Percentiles rank a stretch among this genome's conserved stretches.
Conservation (phyloP, 2,797 vertebrate species). For the Micromesistius poutassou region DNA sequence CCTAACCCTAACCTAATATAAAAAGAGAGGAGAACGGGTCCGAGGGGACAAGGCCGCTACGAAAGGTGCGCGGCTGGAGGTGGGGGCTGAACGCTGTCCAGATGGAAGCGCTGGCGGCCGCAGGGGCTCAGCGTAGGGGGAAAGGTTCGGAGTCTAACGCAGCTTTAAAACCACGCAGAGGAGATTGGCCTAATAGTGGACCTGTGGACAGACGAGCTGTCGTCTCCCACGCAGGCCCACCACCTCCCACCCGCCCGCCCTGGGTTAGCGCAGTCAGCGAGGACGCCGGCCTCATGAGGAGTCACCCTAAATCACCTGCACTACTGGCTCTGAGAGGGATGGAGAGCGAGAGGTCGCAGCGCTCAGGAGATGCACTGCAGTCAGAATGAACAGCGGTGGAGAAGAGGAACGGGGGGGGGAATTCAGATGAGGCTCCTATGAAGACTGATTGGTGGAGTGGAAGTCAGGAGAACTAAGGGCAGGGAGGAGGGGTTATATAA, state of each 20-base stretch:
- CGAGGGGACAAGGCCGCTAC: slow-evolving; percentile 16
- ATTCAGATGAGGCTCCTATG: slow-evolving; percentile 43
- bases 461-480: slow-evolving; percentile 15
- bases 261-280: slow-evolving; percentile 27
- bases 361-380: slow-evolving; percentile 21
- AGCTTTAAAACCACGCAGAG: slow-evolving; percentile 48
- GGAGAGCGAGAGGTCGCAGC: background rate
- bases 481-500: background rate
- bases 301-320: slow-evolving; percentile 51
- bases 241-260: slow-evolving; percentile 22
- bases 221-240: slow-evolving; percentile 25
- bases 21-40: slow-evolving; percentile 20
- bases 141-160: slow-evolving; percentile 47
- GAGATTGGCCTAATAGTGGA: slow-evolving; percentile 50
- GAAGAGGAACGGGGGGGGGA: background rate
- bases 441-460: slow-evolving; percentile 41
- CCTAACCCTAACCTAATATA: slow-evolving; percentile 9
- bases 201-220: slow-evolving; percentile 54
- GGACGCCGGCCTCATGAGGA: slow-evolving; percentile 36
- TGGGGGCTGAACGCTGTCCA: slow-evolving; percentile 45
- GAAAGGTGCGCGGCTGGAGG: slow-evolving; percentile 22
- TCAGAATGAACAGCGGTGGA: slow-evolving; percentile 9
- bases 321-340: slow-evolving; percentile 14
- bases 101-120: slow-evolving; percentile 45
- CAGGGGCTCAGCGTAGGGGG: slow-evolving; percentile 32